phyloP scores from a whole-genome alignment of 2,113 vertebrate genomes.

The Hyaena hyaena region DNA sequence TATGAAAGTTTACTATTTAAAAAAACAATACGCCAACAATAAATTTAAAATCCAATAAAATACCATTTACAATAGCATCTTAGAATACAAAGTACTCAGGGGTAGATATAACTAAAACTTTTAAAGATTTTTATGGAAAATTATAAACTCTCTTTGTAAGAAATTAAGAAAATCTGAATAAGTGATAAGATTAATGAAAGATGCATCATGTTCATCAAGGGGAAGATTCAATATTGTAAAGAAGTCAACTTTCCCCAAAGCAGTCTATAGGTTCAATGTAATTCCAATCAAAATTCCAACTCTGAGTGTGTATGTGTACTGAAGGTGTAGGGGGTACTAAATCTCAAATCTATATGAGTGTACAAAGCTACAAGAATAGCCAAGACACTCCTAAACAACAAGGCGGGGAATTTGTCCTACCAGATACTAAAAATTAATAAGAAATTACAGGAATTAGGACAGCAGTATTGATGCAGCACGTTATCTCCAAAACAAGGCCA shows the following conservation, averaged over 20 bases:
- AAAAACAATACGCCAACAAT: background rate
- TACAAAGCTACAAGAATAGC: background rate
- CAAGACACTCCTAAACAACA: background rate
- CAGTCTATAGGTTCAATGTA: background rate
- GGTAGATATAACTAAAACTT: background rate
- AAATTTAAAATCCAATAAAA: background rate
- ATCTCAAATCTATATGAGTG: background rate
- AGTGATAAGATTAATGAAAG: background rate
- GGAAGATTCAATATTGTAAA: background rate
- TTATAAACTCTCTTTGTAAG: background rate
- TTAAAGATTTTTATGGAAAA: background rate
- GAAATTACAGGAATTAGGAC: background rate
- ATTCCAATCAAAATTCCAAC: background rate
- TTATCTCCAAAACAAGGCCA: background rate
- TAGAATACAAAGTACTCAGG: background rate
- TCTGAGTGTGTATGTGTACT: background rate
- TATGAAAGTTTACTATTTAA: background rate
- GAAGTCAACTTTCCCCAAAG: background rate
- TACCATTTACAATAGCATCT: background rate
- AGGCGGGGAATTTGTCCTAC: background rate
- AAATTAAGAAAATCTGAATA: background rate
- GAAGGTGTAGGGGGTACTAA: background rate
- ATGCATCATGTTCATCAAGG: background rate
- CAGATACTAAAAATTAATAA: background rate
- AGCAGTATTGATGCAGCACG: background rate